A percentile compares a stretch with the other conserved stretches of the same genome.
Evolutionary conservation across 1,140 invertebrate species (phyloP).

Genomic region (Drosophila kurseongensis): DNA sequence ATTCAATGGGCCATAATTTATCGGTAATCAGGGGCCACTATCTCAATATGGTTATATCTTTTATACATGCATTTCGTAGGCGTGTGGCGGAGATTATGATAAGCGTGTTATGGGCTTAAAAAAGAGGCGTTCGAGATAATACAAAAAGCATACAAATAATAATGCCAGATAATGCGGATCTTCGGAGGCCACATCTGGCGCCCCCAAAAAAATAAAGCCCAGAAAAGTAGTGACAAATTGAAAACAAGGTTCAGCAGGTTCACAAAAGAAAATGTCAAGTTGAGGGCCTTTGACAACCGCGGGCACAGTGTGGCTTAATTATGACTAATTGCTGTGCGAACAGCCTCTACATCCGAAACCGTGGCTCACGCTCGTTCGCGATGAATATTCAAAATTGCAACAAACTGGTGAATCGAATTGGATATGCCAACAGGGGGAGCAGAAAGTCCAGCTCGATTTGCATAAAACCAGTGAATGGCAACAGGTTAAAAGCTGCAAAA

Average conservation of each 20-base stretch:
- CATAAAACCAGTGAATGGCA: constrained; percentile 19
- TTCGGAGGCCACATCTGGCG: constrained; percentile 27
- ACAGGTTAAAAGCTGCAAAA: constrained; percentile 28
- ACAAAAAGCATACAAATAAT: background rate
- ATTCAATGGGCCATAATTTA: constrained; percentile 55
- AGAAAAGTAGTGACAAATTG: constrained; percentile 39
- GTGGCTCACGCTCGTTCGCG: background rate
- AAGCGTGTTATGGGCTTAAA: constrained; percentile 19
- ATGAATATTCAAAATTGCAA: constrained; percentile 42
- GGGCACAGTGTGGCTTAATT: constrained; percentile 62
- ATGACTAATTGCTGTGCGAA: constrained; percentile 66
- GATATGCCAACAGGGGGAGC: constrained; percentile 1
- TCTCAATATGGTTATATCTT: constrained; percentile 9
- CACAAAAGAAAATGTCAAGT: constrained; percentile 59
- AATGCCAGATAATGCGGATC: constrained; percentile 41
- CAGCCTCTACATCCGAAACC: constrained; percentile 32
- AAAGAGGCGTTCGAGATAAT: constrained; percentile 7
- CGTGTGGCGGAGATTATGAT: constrained; percentile 25
- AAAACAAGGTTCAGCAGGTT: constrained; percentile 15
- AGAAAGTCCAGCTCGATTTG: constrained; percentile 15
- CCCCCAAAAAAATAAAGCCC: constrained; percentile 13
- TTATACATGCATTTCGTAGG: constrained; percentile 26
- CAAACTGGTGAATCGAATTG: constrained; percentile 36
- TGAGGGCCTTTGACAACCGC: constrained; percentile 49
- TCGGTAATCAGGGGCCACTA: constrained; percentile 31